Base-by-base conservation (phyloP, 2,888 invertebrate species). In the Branchellion lobata region DNA sequence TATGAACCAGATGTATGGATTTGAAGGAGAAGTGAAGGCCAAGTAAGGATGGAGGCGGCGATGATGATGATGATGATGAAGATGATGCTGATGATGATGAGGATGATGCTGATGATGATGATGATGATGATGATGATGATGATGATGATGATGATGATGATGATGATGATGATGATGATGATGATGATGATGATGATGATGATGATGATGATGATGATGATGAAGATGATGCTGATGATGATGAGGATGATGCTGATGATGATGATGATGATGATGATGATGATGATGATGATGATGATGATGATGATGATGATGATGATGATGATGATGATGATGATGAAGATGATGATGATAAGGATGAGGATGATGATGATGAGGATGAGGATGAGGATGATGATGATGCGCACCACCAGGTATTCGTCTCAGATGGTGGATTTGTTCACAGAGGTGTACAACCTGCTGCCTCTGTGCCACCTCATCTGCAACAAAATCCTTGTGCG, bases 1-100 rank as follows among this genome's bases (percentile, higher is more conserved):
- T 81, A 99, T 99, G 98, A 99, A 99, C 89, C 94, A 96, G 88
- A 96, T 99, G 94, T 99, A 99, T 88, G 99, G 99, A 0, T 99
- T 99, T 90, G 94, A 96, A 82, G 99, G 98, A 0, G 99, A 99
- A 89, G 98, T 99, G 0, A 94, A 94, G 85, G 92, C 94, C 5
- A 99, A 99, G 89, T 99, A 89, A 87, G 33, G 8, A n/a, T 1
- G 36, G n/a, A 0, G n/a, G 36, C 8, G 8, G n/a, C 21, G 33
- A 21, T 36, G 1, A 27, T 40, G 33, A 47, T 47, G 27, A 24
- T 40, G 36, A 36, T 5, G 33, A 18, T n/a, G n/a, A 36, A 21
- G n/a, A 73, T 40, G 33, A 27, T 36, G 0, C 5, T 33, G 36
- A 33, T 34, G 33, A 34, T 33, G 69, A 21, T 18, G 11, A 36